Evolutionary conservation across 2,797 vertebrate genomes (phyloP).

Genomic region (Calcarius lapponicus): DNA sequence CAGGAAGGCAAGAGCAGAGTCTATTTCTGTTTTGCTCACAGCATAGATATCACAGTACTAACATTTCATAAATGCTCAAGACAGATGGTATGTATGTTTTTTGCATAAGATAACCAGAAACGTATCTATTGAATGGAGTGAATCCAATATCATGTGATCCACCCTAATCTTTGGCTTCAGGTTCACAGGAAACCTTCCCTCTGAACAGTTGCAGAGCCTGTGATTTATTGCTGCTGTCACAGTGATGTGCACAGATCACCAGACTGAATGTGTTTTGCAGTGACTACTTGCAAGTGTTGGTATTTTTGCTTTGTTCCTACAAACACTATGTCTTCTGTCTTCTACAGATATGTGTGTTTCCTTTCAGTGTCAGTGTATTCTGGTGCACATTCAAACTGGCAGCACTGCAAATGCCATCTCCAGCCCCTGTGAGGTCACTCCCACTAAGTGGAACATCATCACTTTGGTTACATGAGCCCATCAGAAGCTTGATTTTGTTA

Average conservation of each 20-base stretch:
- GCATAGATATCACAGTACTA: not conserved
- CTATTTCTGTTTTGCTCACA: not conserved
- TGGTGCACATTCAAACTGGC: not conserved
- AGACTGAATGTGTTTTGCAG: not conserved
- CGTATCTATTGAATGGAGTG: not conserved
- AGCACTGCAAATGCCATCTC: not conserved
- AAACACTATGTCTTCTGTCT: constrained; percentile 18
- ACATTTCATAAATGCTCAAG: not conserved
- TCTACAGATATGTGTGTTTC: not conserved
- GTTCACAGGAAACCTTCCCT: not conserved
- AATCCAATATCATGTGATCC: not conserved
- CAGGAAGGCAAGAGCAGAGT: not conserved
- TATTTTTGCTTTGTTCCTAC: constrained; percentile 21
- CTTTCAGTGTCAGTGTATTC: not conserved
- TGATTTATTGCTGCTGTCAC: constrained; percentile 48
- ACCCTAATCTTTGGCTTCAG: not conserved
- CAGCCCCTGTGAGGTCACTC: not conserved
- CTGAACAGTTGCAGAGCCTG: not conserved
- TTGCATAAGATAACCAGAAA: not conserved
- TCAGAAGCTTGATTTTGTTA: not conserved
- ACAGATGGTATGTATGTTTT: not conserved
- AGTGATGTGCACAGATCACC: constrained; percentile 4
- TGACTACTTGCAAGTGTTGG: constrained; percentile 8
- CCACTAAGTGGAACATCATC: not conserved
- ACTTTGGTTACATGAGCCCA: not conserved